These are phyloP conservation scores for Edolisoma coerulescens DNA, from an alignment of 2,113 vertebrate genomes.

Conservation along the genomic window DNA sequence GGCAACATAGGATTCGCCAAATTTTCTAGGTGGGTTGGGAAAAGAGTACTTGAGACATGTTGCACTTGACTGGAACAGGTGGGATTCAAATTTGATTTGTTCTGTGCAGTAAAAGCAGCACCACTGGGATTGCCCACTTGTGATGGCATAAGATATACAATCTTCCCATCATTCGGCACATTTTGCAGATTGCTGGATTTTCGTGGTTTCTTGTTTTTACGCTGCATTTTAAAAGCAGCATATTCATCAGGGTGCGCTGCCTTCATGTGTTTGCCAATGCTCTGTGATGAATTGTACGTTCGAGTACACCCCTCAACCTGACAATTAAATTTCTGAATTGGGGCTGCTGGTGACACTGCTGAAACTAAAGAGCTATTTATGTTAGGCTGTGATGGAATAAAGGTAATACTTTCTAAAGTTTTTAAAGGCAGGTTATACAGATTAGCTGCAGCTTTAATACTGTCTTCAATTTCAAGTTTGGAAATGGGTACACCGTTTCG, in stretches of 20 bases:
- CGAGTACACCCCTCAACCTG: constrained; percentile 85
- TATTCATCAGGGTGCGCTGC: constrained; percentile 89
- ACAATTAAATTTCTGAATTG: constrained; percentile 82
- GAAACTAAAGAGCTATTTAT: constrained; percentile 58
- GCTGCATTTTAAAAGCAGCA: constrained; percentile 83
- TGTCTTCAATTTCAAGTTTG: constrained; percentile 72
- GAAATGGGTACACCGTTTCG: constrained; percentile 61
- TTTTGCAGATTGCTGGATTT: constrained; percentile 54
- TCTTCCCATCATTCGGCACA: constrained; percentile 65
- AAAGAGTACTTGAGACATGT: constrained; percentile 69
- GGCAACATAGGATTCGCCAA: constrained; percentile 79
- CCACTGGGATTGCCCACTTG: constrained; percentile 60
- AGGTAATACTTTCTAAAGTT: constrained; percentile 71
- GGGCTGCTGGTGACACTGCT: constrained; percentile 58
- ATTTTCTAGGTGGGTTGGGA: constrained; percentile 78
- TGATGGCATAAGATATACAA: constrained; percentile 60
- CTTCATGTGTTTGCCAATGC: constrained; percentile 95
- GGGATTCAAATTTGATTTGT: constrained; percentile 71
- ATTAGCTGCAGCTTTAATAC: constrained; percentile 64
- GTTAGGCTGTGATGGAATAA: constrained; percentile 61
- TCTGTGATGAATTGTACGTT: constrained; percentile 88
- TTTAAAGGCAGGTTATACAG: constrained; percentile 74
- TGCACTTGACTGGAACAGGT: constrained; percentile 66
- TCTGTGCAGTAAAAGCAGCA: constrained; percentile 70
- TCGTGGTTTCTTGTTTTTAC: constrained; percentile 77